Evolutionary conservation across 2,797 vertebrate genomes (phyloP).

Genomic region (Myiotriccus ornatus): DNA sequence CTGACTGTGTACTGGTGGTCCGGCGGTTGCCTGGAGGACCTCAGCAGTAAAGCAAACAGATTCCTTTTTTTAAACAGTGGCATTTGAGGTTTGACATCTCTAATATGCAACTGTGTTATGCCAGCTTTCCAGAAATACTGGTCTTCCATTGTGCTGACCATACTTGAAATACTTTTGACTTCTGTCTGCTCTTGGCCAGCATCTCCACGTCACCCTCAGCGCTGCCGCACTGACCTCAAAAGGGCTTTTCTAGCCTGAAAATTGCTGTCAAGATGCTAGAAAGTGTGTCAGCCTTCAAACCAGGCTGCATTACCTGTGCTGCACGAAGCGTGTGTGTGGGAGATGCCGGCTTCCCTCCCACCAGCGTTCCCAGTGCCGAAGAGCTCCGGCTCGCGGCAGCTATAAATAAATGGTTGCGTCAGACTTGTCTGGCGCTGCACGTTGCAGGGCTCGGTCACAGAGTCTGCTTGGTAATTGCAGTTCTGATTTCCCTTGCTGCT

Average conservation of each 20-base stretch:
- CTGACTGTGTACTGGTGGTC: conserved; percentile 31
- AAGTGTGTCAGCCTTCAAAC: neutral
- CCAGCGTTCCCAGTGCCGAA: neutral
- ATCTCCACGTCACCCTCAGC: rapidly evolving
- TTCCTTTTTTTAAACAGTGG: conserved; percentile 45
- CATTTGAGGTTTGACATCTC: conserved; percentile 47
- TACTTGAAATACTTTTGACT: conserved; percentile 23
- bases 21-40: conserved; percentile 46
- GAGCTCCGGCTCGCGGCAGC: neutral
- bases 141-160: conserved; percentile 9
- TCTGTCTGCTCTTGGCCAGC: neutral
- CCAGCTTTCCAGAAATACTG: conserved; percentile 63
- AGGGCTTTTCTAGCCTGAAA: neutral
- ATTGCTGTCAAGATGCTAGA: neutral
- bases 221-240: rapidly evolving
- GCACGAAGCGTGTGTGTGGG: rapidly evolving
- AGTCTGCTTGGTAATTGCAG: conserved; percentile 45
- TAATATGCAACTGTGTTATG: conserved; percentile 23
- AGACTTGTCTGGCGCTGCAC: conserved; percentile 20
- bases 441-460: neutral
- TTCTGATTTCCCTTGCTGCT: conserved; percentile 38
- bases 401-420: conserved; percentile 43
- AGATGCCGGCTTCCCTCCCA: neutral
- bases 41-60: conserved; percentile 28
- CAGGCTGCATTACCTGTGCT: neutral